Evolutionary conservation across 2,797 vertebrate species (phyloP).

Genomic region (Lithobates sylvaticus): DNA sequence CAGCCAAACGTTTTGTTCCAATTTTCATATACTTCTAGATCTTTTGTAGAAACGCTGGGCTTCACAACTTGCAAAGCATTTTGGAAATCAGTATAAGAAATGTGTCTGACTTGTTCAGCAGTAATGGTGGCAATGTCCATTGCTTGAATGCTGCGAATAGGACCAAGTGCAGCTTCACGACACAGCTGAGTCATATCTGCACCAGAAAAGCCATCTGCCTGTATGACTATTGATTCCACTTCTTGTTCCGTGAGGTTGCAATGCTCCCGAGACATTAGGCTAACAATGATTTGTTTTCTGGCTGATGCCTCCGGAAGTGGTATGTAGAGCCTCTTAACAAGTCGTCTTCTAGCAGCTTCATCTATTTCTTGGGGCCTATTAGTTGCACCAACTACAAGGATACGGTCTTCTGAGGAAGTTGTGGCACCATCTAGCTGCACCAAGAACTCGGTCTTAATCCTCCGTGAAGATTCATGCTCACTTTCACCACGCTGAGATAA

Average conservation of each 20-base stretch:
- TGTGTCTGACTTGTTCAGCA: slow-evolving; percentile 89
- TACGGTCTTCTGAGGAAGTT: slow-evolving; percentile 92
- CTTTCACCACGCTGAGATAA: slow-evolving; percentile 93
- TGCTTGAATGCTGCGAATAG: slow-evolving; percentile 90
- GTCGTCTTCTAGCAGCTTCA: slow-evolving; percentile 91
- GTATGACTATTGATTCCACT: slow-evolving; percentile 79
- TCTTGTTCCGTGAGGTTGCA: slow-evolving; percentile 82
- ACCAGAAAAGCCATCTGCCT: slow-evolving; percentile 89
- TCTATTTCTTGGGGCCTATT: slow-evolving; percentile 97
- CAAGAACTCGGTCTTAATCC: slow-evolving; percentile 97
- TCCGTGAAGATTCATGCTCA: slow-evolving; percentile 93
- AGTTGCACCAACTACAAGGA: slow-evolving; percentile 96
- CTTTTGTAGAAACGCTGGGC: slow-evolving; percentile 89
- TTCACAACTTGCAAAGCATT: slow-evolving; percentile 88
- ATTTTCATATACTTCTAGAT: slow-evolving; percentile 90
- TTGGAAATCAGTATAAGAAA: slow-evolving; percentile 87
- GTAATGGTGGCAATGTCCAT: slow-evolving; percentile 89
- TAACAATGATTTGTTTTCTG: slow-evolving; percentile 85
- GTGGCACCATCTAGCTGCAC: slow-evolving; percentile 93
- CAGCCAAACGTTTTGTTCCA: slow-evolving; percentile 96
- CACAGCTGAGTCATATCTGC: slow-evolving; percentile 97
- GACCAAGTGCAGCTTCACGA: slow-evolving; percentile 93
- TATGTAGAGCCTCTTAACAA: slow-evolving; percentile 93
- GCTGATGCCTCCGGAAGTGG: slow-evolving; percentile 89
- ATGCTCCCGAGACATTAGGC: slow-evolving; percentile 87